Evolutionary conservation across 2,888 invertebrate genomes (phyloP), one percentile per base, ranked within the genome.

Genomic region (Philhelius pedissequus): DNA sequence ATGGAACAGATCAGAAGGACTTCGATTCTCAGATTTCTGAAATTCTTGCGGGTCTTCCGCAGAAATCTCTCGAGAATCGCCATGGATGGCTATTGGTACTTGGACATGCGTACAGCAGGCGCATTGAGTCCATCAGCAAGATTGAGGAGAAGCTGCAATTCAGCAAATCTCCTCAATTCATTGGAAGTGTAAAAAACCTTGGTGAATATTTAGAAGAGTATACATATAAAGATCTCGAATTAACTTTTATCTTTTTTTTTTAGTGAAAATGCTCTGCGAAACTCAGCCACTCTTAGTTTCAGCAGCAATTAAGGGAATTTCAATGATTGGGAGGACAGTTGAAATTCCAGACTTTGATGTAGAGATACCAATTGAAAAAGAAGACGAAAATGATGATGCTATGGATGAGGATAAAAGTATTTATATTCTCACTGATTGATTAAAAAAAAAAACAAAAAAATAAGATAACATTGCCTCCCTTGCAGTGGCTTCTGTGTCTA

Each of bases 11-110:
- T 58, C 90, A 92, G 30, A 89, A 90, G 3, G 92, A 93, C 43
- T 94, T 95, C 87, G 92, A 93, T 52, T 89, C 90, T 13, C 93
- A 93, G 62, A 87, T 89, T 13, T 81, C 83, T n/a, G 91, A 91
- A 40, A 90, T 90, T 30, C 76, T 92, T 3, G 66, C 64, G 0
- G 88, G 88, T 4, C 80, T 91, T 3, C 66, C 90, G 0, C 90
- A 91, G 71, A 89, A 89, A 86, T 94, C 92, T 76, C 90, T 96
- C 13, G 91, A 91, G 78, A 89, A 91, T 74, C 96, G 96, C 88
- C 96, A 97, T 87, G 97, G 97, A 0, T 95, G 95, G 77, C 89
- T 97, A 73, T 89, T 96, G 58, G 95, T 95, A 8, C 92, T 96
- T 56, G 94, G 96, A 8, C 94, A 95, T 90, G 92, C 95, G 86